Evolutionary conservation across 2,888 invertebrate species (phyloP), one percentile per base, ranked within the genome.

Genomic region (Aphodius sticticus): DNA sequence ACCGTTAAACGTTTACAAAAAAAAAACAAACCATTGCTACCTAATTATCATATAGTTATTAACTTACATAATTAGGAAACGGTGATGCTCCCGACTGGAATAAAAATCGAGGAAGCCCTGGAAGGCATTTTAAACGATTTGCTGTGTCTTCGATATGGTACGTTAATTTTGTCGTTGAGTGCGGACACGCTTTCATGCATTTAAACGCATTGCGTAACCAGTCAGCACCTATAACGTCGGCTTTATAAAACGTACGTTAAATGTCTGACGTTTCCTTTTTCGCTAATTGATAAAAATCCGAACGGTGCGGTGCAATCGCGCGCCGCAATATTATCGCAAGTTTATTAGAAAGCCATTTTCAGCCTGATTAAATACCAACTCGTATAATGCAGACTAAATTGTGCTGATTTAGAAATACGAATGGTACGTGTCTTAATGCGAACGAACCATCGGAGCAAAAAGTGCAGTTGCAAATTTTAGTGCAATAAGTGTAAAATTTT

Each of bases 71-170:
- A 53, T 7, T 7, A 53, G 12, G 53, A 9, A 53, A 9, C 53
- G 53, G 12, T 53, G 53, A 53, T 53, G 53, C 53, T 53, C 7
- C 7, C 53, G 12, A 53, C 7, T 53, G 12, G 53, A 53, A 53
- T 53, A 53, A 53, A 53, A 53, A 9, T 53, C 12, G 53, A 53
- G 53, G 53, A 53, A 53, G 53, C 53, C 53, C 12, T 53, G 53
- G 53, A 53, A 53, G 53, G 9, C 12, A 53, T 53, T 53, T 53
- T 53, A 53, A 53, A 53, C 53, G 53, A 53, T 53, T 53, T 9
- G 53, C 53, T 53, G 53, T 53, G 53, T 53, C 53, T 53, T 53
- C 53, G 53, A 53, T 53, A 53, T 53, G 53, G 53, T 53, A 53
- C 53, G 53, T 53, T 53, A 53, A 53, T 53, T 53, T 53, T 53